phyloP scores from a whole-genome alignment of 1,140 invertebrate species.

The Drosophila simulans region DNA sequence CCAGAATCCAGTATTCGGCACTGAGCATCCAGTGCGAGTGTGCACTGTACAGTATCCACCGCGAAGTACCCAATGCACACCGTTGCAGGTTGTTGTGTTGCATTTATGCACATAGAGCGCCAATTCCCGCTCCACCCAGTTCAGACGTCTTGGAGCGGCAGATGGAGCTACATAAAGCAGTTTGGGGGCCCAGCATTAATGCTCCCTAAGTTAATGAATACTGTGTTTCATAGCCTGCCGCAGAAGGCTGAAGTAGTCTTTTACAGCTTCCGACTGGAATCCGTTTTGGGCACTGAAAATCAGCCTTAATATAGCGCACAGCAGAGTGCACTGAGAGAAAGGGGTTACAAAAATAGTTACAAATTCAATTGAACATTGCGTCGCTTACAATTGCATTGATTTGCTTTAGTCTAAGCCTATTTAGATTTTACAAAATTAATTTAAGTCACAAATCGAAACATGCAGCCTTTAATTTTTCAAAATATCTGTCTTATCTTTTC shows the following conservation, averaged over 20 bases:
- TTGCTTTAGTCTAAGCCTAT: too few species aligned
- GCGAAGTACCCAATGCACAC: slow-evolving; percentile 12
- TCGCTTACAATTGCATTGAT: too few species aligned
- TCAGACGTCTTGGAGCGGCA: slow-evolving; percentile 4
- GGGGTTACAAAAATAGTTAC: too few species aligned
- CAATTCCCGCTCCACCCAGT: slow-evolving; percentile 5
- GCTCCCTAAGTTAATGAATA: slow-evolving; percentile 80
- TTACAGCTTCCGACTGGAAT: slow-evolving; percentile 81
- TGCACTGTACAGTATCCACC: slow-evolving; percentile 4
- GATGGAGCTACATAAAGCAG: slow-evolving; percentile 46
- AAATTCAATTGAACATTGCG: too few species aligned
- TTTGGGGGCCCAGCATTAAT: slow-evolving; percentile 68
- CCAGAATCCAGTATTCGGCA: neutral
- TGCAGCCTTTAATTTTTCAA: too few species aligned
- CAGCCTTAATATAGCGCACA: slow-evolving; percentile 43
- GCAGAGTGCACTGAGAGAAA: slow-evolving; percentile 12
- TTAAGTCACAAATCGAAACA: too few species aligned
- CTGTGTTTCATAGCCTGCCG: slow-evolving; percentile 78
- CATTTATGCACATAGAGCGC: slow-evolving; percentile 45
- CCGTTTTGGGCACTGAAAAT: slow-evolving; percentile 59
- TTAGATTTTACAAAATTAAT: too few species aligned
- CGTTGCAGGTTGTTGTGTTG: slow-evolving; percentile 46
- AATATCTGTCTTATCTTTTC: too few species aligned
- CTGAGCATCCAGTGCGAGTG: neutral
- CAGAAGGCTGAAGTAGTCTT: slow-evolving; percentile 66